phyloP scores from a whole-genome alignment of 2,113 vertebrate genomes.

The Cyanistes caeruleus region DNA sequence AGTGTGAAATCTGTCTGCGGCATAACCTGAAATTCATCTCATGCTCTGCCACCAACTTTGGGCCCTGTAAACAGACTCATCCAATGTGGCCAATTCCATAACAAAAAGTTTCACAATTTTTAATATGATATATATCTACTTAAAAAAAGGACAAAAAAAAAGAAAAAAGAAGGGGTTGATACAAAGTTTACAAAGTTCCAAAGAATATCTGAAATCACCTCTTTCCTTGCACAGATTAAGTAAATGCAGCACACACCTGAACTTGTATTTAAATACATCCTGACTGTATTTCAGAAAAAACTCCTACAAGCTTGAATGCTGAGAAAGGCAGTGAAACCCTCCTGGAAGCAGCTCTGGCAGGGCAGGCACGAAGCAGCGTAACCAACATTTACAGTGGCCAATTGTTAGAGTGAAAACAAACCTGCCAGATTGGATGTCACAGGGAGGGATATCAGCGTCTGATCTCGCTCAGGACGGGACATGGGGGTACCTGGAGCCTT shows the following conservation, averaged over 20 bases:
- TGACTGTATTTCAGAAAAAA: neutral
- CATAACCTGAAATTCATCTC: neutral
- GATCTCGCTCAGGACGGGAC: slow-evolving; percentile 63
- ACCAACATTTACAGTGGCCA: slow-evolving; percentile 64
- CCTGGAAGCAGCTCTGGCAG: neutral
- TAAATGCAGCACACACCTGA: neutral
- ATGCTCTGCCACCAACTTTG: neutral
- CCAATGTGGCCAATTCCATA: fast-evolving
- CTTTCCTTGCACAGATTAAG: neutral
- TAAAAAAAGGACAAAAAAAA: neutral
- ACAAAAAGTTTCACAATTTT: neutral
- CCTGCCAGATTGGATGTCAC: slow-evolving; percentile 73
- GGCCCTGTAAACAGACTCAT: neutral
- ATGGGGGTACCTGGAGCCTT: slow-evolving; percentile 67
- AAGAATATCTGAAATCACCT: neutral
- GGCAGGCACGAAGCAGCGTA: neutral
- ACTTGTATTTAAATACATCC: neutral
- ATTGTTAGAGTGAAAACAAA: slow-evolving; percentile 77
- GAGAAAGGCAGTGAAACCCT: neutral
- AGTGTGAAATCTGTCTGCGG: fast-evolving
- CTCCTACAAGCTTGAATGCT: neutral
- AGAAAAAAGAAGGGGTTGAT: neutral
- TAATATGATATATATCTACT: neutral
- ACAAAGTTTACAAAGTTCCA: neutral
- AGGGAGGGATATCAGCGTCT: slow-evolving; percentile 68